phyloP scores from a whole-genome alignment of 2,113 vertebrate genomes.

The Clinocottus analis region DNA sequence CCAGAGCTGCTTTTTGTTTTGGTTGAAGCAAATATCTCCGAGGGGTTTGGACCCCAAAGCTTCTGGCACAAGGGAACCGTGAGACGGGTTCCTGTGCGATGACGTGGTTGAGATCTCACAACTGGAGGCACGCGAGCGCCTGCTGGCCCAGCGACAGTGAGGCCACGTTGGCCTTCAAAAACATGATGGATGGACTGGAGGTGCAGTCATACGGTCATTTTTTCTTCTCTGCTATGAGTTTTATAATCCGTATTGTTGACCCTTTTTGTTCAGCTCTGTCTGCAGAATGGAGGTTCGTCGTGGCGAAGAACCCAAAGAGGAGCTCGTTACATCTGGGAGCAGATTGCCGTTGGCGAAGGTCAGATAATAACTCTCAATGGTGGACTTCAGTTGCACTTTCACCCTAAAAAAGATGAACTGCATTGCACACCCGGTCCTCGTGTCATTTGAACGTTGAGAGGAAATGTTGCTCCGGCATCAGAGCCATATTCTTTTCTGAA shows the following conservation, averaged over 20 bases:
- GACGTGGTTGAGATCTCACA: constrained; percentile 39
- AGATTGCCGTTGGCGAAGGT: too few species aligned
- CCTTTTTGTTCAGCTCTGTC: too few species aligned
- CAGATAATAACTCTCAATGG: neutral
- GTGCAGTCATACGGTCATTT: neutral
- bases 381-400: neutral
- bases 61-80: constrained; percentile 18
- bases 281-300: too few species aligned
- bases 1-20: constrained; percentile 18
- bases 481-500: neutral
- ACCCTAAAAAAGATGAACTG: neutral
- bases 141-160: neutral
- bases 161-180: constrained; percentile 1
- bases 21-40: constrained; percentile 23
- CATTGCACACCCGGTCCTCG: neutral
- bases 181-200: constrained; percentile 13
- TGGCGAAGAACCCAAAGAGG: too few species aligned
- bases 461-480: neutral
- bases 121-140: constrained; percentile 21
- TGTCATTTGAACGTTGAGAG: neutral
- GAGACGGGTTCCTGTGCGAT: constrained; percentile 16
- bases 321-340: too few species aligned
- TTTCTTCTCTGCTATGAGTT: too few species aligned
- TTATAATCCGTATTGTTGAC: too few species aligned
- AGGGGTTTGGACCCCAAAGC: constrained; percentile 5